These are phyloP conservation scores for Carassius auratus DNA, from an alignment of 2,113 vertebrate genomes.

Conservation along the genomic window DNA sequence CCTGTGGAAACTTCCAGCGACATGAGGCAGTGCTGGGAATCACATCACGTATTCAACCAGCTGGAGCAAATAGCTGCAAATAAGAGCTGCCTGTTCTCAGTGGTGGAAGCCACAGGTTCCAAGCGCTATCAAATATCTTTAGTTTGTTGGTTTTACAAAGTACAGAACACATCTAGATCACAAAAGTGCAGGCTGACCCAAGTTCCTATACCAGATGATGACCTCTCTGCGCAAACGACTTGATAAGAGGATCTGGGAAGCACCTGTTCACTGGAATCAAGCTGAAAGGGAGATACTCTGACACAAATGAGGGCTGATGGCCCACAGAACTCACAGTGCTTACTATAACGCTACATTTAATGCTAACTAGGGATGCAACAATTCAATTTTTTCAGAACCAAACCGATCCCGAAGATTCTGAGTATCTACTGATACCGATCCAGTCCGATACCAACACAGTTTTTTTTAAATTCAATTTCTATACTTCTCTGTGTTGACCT, in stretches of 20 bases:
- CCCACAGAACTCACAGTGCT: neutral
- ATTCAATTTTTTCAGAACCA: too few species aligned
- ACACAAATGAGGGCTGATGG: conserved; percentile 20
- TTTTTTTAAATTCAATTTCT: too few species aligned
- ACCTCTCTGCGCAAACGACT: neutral
- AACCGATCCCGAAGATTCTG: too few species aligned
- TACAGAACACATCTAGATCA: neutral
- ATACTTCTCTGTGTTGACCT: too few species aligned
- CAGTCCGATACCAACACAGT: too few species aligned
- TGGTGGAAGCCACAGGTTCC: conserved; percentile 37
- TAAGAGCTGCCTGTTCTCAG: conserved; percentile 41
- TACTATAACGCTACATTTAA: neutral
- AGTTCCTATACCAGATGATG: conserved; percentile 14
- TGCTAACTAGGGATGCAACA: too few species aligned
- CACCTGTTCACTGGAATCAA: conserved; percentile 30
- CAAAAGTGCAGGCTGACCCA: neutral
- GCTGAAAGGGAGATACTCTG: neutral
- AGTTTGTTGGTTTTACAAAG: conserved; percentile 15
- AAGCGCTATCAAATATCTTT: conserved; percentile 22
- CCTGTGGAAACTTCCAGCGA: conserved; percentile 53
- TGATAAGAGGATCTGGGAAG: conserved; percentile 28
- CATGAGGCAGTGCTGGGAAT: conserved; percentile 48
- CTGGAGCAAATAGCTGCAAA: conserved; percentile 48
- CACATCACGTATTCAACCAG: conserved; percentile 50
- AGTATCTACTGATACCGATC: too few species aligned